A percentile compares a stretch with the other conserved stretches of the same genome.
phyloP scores from a whole-genome alignment of 2,113 vertebrate genomes.

The Albula glossodonta region DNA sequence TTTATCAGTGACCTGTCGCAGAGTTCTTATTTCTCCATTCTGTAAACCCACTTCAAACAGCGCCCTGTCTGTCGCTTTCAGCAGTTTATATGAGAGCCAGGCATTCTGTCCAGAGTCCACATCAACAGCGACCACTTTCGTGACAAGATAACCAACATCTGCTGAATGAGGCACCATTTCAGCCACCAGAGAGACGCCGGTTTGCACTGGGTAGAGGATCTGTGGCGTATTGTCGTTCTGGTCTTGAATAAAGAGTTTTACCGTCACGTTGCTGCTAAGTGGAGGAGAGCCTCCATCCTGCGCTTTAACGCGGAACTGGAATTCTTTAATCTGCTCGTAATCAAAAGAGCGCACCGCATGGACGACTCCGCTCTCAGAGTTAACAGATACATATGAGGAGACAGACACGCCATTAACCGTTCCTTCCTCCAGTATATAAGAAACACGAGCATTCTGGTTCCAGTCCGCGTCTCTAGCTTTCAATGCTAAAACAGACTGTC shows the following conservation, averaged over 20 bases:
- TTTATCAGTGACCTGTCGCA: slow-evolving; percentile 37
- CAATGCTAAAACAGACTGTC: slow-evolving; percentile 26
- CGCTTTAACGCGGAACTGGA: slow-evolving; percentile 52
- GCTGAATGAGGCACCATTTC: slow-evolving; percentile 63
- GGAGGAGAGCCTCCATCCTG: slow-evolving; percentile 56
- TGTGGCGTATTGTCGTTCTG: slow-evolving; percentile 49
- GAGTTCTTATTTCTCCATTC: slow-evolving; percentile 49
- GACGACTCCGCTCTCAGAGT: slow-evolving; percentile 48
- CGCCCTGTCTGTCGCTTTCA: slow-evolving; percentile 41
- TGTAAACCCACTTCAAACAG: slow-evolving; percentile 42
- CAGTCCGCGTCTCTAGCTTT: slow-evolving; percentile 43
- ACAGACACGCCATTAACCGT: slow-evolving; percentile 31
- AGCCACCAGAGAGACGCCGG: slow-evolving; percentile 53
- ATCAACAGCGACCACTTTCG: slow-evolving; percentile 60
- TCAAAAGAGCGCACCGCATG: slow-evolving; percentile 60
- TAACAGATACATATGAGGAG: slow-evolving; percentile 56
- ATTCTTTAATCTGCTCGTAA: slow-evolving; percentile 53
- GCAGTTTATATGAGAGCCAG: slow-evolving; percentile 57
- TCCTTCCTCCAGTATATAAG: slow-evolving; percentile 43
- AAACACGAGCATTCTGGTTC: slow-evolving; percentile 52
- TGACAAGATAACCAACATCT: slow-evolving; percentile 63
- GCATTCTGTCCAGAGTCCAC: slow-evolving; percentile 61
- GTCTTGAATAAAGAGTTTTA: slow-evolving; percentile 63
- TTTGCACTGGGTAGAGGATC: slow-evolving; percentile 46
- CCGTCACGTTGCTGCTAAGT: slow-evolving; percentile 62